These are phyloP conservation scores for Poeciliopsis presidionis DNA, from an alignment of 2,797 vertebrate species.

Conservation along the genomic window DNA sequence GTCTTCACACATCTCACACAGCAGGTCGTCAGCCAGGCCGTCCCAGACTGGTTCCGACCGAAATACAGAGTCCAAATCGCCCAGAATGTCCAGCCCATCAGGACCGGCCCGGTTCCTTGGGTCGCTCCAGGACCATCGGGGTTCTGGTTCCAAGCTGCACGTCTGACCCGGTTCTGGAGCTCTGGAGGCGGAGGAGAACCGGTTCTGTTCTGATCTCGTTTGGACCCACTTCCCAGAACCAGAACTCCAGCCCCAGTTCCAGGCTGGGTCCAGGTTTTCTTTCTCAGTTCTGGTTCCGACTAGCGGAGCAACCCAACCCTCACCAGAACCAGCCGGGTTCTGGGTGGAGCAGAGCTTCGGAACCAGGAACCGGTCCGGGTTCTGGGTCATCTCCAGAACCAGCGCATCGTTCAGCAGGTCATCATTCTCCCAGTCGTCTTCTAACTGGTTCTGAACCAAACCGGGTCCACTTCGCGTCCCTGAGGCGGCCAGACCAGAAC, in stretches of 20 bases:
- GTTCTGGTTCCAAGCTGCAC: not conserved
- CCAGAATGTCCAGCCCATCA: slow-evolving; percentile 23
- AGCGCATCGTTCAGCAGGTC: slow-evolving; percentile 86
- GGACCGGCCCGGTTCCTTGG: slow-evolving; percentile 13
- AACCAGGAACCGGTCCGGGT: slow-evolving; percentile 70
- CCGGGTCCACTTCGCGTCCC: fast-evolving
- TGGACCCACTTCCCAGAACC: slow-evolving; percentile 14
- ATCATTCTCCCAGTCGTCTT: slow-evolving; percentile 86
- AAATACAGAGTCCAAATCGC: slow-evolving; percentile 71
- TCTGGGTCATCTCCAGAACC: slow-evolving; percentile 85
- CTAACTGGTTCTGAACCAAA: slow-evolving; percentile 58
- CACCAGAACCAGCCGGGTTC: not conserved
- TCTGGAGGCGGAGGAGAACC: not conserved
- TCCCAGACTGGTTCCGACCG: slow-evolving; percentile 84
- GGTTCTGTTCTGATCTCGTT: not conserved
- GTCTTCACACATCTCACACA: slow-evolving; percentile 88
- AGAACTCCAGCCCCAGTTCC: slow-evolving; percentile 49
- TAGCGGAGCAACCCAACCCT: slow-evolving; percentile 7
- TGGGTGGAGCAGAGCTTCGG: slow-evolving; percentile 69
- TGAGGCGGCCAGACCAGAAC: not conserved
- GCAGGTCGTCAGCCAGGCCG: slow-evolving; percentile 83
- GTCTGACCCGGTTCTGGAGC: not conserved
- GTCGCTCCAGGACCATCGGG: not conserved
- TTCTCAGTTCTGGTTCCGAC: slow-evolving; percentile 31
- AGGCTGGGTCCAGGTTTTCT: slow-evolving; percentile 37